Percentiles rank a stretch among this genome's conserved stretches.
phyloP scores from a whole-genome alignment of 1,140 invertebrate species.

The Drosophila sturtevanti region DNA sequence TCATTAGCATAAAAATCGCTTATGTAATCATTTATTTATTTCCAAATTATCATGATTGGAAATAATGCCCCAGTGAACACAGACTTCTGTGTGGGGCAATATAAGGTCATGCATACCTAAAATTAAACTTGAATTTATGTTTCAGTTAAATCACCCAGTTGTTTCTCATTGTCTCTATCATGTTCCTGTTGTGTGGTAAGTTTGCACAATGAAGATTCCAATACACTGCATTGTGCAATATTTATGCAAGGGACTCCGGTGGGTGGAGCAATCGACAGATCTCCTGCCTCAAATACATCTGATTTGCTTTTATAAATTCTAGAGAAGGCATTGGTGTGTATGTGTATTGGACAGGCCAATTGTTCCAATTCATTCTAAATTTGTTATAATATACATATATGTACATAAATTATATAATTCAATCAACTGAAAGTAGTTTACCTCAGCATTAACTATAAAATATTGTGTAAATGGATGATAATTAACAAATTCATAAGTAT shows the following conservation, averaged over 20 bases:
- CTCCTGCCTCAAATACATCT: neutral
- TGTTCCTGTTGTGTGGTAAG: neutral
- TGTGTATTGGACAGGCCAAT: neutral
- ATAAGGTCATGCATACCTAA: neutral
- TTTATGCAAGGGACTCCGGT: neutral
- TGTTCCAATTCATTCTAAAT: neutral
- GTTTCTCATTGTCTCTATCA: neutral
- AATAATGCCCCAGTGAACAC: neutral
- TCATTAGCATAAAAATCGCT: conserved; percentile 10
- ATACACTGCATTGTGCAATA: neutral
- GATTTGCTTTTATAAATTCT: neutral
- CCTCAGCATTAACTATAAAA: conserved; percentile 5
- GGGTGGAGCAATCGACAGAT: neutral
- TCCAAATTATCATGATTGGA: neutral
- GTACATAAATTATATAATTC: too few species aligned
- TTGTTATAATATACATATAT: too few species aligned
- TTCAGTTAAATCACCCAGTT: neutral
- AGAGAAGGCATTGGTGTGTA: neutral
- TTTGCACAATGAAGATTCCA: neutral
- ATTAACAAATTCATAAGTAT: conserved; percentile 22
- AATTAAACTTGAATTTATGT: neutral
- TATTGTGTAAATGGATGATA: conserved; percentile 29
- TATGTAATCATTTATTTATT: conserved; percentile 3
- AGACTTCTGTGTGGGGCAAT: neutral
- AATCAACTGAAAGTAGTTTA: neutral